phyloP scores from a whole-genome alignment of 2,888 invertebrate species.

The Leistus spinibarbis region DNA sequence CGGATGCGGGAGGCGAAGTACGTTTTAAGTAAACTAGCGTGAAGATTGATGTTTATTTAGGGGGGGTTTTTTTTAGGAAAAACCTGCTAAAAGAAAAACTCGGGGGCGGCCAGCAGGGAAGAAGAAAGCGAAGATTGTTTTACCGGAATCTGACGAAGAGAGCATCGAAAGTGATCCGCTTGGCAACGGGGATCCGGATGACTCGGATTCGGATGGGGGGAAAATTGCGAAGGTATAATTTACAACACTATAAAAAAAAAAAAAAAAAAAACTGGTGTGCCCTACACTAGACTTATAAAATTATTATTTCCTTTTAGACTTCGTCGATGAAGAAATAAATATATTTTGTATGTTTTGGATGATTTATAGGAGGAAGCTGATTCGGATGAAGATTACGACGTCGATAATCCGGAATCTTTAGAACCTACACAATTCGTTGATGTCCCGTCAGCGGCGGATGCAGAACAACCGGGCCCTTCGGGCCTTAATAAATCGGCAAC shows the following conservation, averaged over 20 bases:
- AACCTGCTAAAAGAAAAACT: neutral
- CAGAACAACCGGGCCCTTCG: conserved; percentile 56
- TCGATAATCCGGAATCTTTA: conserved; percentile 40
- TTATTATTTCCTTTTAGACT: too few species aligned
- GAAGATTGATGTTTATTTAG: neutral
- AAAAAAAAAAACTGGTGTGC: too few species aligned
- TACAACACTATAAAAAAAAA: too few species aligned
- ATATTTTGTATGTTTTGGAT: neutral
- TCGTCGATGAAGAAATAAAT: neutral
- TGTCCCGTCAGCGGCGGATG: conserved; percentile 50
- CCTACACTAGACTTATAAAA: too few species aligned
- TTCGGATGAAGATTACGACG: conserved; percentile 32
- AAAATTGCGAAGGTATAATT: neutral
- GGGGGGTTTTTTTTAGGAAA: neutral
- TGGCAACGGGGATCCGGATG: conserved; percentile 48
- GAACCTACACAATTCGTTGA: conserved; percentile 50
- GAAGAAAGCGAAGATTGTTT: neutral
- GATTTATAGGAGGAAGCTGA: conserved; percentile 35
- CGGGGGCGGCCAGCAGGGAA: neutral
- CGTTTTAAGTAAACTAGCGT: neutral
- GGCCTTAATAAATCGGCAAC: conserved; percentile 51
- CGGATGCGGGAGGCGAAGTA: neutral
- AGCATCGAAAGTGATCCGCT: conserved; percentile 45
- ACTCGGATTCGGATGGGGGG: conserved; percentile 45
- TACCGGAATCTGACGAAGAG: neutral